Evolutionary conservation across 2,888 invertebrate genomes (phyloP).

Genomic region (Apamea crenata): DNA sequence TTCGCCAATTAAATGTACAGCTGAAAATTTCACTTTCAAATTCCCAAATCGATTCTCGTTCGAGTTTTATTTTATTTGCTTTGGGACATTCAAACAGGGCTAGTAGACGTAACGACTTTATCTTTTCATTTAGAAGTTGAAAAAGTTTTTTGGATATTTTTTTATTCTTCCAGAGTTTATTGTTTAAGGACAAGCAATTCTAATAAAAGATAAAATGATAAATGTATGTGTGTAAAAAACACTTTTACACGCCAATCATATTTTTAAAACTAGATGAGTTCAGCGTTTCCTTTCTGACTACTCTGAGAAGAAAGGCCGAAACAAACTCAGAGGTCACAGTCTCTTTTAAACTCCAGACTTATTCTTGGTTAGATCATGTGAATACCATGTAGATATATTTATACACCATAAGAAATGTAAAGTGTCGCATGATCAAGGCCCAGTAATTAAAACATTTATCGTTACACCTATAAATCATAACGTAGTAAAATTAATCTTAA

Average conservation of each 20-base stretch:
- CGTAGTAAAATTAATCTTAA: neutral
- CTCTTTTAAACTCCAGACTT: neutral
- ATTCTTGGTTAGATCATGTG: neutral
- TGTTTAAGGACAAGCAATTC: neutral
- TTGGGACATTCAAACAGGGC: conserved; percentile 31
- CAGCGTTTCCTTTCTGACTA: neutral
- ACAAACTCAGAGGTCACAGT: neutral
- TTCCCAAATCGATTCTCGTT: conserved; percentile 69
- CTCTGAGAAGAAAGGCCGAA: neutral
- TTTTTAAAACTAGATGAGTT: neutral
- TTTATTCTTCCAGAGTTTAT: neutral
- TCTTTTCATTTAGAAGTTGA: conserved; percentile 18
- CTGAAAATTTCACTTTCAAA: conserved; percentile 84
- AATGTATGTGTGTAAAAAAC: too few relatives aligned
- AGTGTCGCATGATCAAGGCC: too few relatives aligned
- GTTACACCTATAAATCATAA: neutral
- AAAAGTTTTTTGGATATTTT: neutral
- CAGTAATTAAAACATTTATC: neutral
- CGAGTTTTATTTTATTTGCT: conserved; percentile 66
- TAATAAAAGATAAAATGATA: neutral
- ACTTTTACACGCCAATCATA: too few relatives aligned
- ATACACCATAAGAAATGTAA: too few relatives aligned
- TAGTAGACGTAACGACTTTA: conserved; percentile 36
- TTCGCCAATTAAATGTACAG: conserved; percentile 82
- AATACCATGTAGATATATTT: too few relatives aligned